These are phyloP conservation scores for Drosophila eugracilis DNA, from an alignment of 1,140 invertebrate genomes.

Conservation along the genomic window DNA sequence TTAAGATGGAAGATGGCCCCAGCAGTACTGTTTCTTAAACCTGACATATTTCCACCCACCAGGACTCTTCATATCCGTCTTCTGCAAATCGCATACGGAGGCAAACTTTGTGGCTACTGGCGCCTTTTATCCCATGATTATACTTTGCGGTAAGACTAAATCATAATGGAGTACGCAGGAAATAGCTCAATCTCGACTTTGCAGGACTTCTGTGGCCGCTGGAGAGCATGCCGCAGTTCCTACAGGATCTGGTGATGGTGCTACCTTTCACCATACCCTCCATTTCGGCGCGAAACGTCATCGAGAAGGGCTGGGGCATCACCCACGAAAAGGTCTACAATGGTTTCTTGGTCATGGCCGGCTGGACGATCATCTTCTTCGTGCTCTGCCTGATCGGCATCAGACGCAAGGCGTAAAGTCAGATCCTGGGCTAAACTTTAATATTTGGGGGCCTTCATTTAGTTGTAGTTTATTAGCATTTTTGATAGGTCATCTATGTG, in stretches of 20 bases:
- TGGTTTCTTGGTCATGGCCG: slow-evolving; percentile 87
- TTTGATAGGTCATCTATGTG: slow-evolving; percentile 67
- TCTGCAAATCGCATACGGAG: slow-evolving; percentile 90
- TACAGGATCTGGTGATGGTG: slow-evolving; percentile 86
- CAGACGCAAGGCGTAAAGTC: slow-evolving; percentile 78
- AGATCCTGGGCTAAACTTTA: slow-evolving; percentile 22
- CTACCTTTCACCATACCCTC: slow-evolving; percentile 90
- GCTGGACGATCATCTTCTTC: slow-evolving; percentile 86
- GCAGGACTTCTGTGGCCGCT: slow-evolving; percentile 95
- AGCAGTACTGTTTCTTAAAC: neutral
- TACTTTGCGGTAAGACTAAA: slow-evolving; percentile 93
- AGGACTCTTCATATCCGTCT: slow-evolving; percentile 91
- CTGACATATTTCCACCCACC: neutral
- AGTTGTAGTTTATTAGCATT: slow-evolving; percentile 66
- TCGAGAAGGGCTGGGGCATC: slow-evolving; percentile 87
- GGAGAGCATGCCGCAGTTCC: slow-evolving; percentile 89
- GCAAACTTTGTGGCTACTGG: slow-evolving; percentile 94
- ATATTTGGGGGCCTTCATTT: slow-evolving; percentile 36
- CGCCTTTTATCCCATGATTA: slow-evolving; percentile 94
- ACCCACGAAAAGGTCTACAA: slow-evolving; percentile 86
- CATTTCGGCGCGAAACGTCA: slow-evolving; percentile 87
- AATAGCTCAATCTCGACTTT: too few relatives aligned
- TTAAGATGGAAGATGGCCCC: neutral
- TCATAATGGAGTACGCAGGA: too few relatives aligned
- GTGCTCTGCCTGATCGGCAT: slow-evolving; percentile 85